A percentile compares a stretch with the other conserved stretches of the same genome.
phyloP scores from a whole-genome alignment of 2,888 invertebrate genomes.

The Cryptosula pallasiana region DNA sequence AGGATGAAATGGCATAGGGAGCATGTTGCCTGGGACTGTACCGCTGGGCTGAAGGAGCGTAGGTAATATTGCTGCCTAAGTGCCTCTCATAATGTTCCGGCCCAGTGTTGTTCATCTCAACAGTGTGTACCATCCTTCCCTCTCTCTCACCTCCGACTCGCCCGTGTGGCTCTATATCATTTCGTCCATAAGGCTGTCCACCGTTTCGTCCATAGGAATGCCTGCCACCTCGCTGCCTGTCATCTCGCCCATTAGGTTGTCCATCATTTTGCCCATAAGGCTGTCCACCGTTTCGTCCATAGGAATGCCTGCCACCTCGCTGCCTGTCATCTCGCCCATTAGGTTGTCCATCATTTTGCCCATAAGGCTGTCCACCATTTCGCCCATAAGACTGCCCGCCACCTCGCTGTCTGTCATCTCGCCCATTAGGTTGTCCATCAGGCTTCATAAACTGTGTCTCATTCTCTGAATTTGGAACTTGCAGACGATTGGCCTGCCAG shows the following conservation, averaged over 20 bases:
- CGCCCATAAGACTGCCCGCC: too few relatives aligned
- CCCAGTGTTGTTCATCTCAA: not conserved
- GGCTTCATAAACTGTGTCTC: not conserved
- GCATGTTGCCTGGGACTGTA: not conserved
- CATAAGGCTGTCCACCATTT: not conserved
- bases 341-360: not conserved
- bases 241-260: too few relatives aligned
- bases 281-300: too few relatives aligned
- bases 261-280: too few relatives aligned
- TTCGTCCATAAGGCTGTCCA: too few relatives aligned
- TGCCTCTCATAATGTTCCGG: not conserved
- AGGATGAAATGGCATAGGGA: not conserved
- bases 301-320: not conserved
- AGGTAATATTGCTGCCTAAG: not conserved
- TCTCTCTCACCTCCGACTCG: too few relatives aligned
- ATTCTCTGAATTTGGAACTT: not conserved
- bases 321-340: too few relatives aligned
- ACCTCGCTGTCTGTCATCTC: not conserved
- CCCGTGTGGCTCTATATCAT: not conserved
- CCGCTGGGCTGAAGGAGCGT: conserved; percentile 1
- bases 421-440: not conserved
- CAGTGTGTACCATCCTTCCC: too few relatives aligned
- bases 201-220: too few relatives aligned
- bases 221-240: too few relatives aligned
- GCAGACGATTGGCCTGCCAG: conserved; percentile 20